Evolutionary conservation across 2,888 invertebrate genomes (phyloP).

Genomic region (Melanostoma mellinum): DNA sequence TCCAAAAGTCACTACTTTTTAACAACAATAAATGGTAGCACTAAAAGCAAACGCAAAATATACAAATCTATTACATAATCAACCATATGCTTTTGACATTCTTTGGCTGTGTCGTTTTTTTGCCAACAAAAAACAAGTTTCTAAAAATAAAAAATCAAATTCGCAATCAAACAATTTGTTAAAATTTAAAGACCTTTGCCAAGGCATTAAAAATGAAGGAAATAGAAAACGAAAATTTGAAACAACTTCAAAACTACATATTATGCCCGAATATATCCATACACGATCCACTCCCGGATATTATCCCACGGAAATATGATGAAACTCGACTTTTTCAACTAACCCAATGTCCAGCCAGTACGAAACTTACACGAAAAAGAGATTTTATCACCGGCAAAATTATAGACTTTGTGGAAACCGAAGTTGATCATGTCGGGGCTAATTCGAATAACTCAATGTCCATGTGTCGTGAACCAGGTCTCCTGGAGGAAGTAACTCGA

Average conservation of each 20-base stretch:
- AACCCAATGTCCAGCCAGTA: conserved; percentile 78
- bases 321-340: conserved; percentile 77
- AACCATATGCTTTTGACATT: conserved; percentile 25
- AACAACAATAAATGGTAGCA: not conserved
- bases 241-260: conserved; percentile 78
- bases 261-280: conserved; percentile 79
- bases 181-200: too few relatives aligned
- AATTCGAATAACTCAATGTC: conserved; percentile 90
- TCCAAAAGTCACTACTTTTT: too few relatives aligned
- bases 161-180: not conserved
- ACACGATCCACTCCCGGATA: conserved; percentile 79
- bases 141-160: not conserved
- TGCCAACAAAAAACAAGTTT: not conserved
- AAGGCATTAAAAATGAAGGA: conserved; percentile 27
- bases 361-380: conserved; percentile 82
- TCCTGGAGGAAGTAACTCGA: conserved; percentile 86
- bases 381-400: conserved; percentile 90
- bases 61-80: not conserved
- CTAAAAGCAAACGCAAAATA: conserved; percentile 35
- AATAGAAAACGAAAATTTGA: conserved; percentile 58
- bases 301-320: conserved; percentile 78
- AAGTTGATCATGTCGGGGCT: conserved; percentile 84
- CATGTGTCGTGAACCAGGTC: conserved; percentile 89
- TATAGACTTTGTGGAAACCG: conserved; percentile 86
- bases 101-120: not conserved